Conservation (phyloP, 2,113 vertebrate genomes). For the Desmodus rotundus region DNA sequence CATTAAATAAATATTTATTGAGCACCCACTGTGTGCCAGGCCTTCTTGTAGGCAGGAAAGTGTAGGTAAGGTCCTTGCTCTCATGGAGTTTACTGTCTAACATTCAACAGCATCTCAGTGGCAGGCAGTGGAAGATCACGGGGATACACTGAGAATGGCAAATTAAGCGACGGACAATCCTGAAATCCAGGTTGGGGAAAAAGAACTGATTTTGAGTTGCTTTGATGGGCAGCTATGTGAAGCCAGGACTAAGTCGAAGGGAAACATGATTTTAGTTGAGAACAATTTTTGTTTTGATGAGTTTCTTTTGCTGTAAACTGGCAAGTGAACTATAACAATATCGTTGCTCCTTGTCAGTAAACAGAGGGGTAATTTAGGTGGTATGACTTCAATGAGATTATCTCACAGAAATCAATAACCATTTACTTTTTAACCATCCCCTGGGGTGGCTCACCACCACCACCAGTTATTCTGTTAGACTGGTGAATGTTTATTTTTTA, state of each 20-base stretch:
- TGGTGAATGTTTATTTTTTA: neutral
- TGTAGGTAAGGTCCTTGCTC: neutral
- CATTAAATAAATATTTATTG: neutral
- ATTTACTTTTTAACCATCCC: neutral
- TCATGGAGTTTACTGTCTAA: neutral
- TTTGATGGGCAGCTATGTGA: neutral
- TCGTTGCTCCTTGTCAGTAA: neutral
- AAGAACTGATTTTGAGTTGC: neutral
- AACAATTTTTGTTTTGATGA: neutral
- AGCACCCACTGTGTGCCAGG: neutral
- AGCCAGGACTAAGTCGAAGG: neutral
- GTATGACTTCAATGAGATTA: constrained; percentile 33
- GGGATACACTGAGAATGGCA: neutral
- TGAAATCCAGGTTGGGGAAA: neutral
- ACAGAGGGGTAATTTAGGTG: neutral
- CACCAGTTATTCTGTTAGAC: neutral
- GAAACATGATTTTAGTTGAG: neutral
- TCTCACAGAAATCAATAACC: constrained; percentile 7
- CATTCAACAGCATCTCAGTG: neutral
- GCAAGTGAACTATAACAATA: neutral
- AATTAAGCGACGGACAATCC: neutral
- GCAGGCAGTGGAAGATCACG: neutral
- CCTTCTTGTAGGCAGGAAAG: neutral
- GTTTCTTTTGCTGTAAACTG: neutral
- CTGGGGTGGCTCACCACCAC: neutral